Conservation (phyloP, 2,113 vertebrate species). For the Hippocampus mohnikei region DNA sequence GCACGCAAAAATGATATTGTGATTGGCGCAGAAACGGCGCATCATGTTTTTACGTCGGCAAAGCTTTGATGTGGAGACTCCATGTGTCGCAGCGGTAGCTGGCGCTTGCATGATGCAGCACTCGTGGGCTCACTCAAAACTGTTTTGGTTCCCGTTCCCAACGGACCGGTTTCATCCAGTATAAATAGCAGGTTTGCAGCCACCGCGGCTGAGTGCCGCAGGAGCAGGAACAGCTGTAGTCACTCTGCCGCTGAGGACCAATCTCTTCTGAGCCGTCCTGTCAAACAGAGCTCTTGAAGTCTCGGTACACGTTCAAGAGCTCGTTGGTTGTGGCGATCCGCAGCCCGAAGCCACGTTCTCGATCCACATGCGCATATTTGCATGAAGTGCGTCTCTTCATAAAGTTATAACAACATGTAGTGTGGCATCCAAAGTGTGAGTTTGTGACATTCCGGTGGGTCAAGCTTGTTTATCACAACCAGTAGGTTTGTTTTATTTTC, state of each 20-base stretch:
- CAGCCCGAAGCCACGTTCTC: constrained; percentile 1
- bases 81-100: neutral
- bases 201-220: constrained; percentile 36
- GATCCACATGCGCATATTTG: neutral
- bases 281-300: constrained; percentile 25
- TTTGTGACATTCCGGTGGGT: neutral
- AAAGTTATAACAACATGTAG: neutral
- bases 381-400: neutral
- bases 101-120: neutral
- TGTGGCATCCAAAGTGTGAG: neutral
- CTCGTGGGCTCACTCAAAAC: constrained; percentile 19
- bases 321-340: constrained; percentile 19
- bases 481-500: neutral
- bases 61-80: neutral
- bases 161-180: constrained; percentile 41
- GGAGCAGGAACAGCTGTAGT: constrained; percentile 47
- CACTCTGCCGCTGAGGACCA: constrained; percentile 39
- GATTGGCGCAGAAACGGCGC: no score
- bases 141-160: constrained; percentile 30
- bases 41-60: neutral
- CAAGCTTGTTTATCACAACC: neutral
- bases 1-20: no score
- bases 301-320: constrained; percentile 6
- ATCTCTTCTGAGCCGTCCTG: constrained; percentile 13
- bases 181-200: constrained; percentile 55